Base-by-base conservation (phyloP, 2,797 vertebrate genomes). In the Channallabes apus region DNA sequence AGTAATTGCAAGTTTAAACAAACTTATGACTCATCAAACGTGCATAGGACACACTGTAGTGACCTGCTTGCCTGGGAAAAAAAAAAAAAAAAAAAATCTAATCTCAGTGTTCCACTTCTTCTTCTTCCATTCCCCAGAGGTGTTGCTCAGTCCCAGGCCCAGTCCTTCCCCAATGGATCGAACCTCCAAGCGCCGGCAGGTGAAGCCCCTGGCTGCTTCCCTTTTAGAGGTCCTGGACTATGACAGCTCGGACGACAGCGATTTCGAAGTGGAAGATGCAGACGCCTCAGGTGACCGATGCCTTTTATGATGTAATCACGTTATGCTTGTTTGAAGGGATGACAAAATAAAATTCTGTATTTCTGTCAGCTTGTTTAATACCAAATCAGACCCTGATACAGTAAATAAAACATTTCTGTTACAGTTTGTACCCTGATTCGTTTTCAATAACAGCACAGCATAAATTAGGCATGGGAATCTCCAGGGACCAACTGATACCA, bases 161-260 rank as follows among this genome's bases (percentile, higher is more conserved):
- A 77, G 71, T 17, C 87, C 85, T 59, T 22, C 87, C 84, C 85
- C 91, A 99, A 98, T 99, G 98, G 98, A 99, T 92, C 97, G 98
- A 87, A 97, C 96, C 87, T 95, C 97, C 91, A 99, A 99, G 94
- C 97, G 97, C 90, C 95, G 98, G 90, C 98, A 99, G 95, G 98
- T 99, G 94, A 99, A 99, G 94, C 98, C 98, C 84, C 95, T 99
- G 90, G 97, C 98, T 91, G 97, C 97, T 91, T 99, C 98, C 46
- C 96, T 99, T 80, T 94, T 99, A 75, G 98, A 99, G 91, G 97
- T 95, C 87, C 94, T 99, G 95, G 98, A 99, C 94, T 99, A 99
- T 90, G 98, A 99, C 96, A 99, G 98, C 94, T 99, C 98, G 80
- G 98, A 99, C 91, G 98, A 99, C 96, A 99, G 98, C 93, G 98